phyloP scores from a whole-genome alignment of 2,797 vertebrate genomes.

The Spatula versicolor region DNA sequence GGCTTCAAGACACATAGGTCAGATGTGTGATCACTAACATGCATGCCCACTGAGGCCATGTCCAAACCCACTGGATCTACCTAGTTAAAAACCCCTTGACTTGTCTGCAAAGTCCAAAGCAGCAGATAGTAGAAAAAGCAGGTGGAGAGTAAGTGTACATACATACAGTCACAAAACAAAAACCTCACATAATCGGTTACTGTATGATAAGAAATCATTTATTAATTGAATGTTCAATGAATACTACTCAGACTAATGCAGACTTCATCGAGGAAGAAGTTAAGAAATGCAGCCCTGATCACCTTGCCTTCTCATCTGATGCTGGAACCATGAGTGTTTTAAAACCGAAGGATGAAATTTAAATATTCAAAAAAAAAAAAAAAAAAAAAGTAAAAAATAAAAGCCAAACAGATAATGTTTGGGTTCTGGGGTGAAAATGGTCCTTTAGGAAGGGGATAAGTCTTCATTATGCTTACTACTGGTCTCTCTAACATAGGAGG shows the following conservation, averaged over 20 bases:
- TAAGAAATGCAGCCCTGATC: neutral
- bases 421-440: accelerated
- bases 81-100: neutral
- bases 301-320: neutral
- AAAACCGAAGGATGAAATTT: neutral
- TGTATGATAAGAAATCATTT: neutral
- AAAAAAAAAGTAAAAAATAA: neutral
- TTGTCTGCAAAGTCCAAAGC: neutral
- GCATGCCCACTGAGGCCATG: neutral
- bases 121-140: neutral
- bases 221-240: neutral
- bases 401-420: neutral
- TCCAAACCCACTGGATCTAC: neutral
- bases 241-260: neutral
- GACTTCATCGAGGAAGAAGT: neutral
- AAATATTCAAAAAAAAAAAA: neutral
- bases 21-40: neutral
- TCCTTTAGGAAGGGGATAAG: neutral
- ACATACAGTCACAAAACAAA: neutral
- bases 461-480: neutral
- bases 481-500: neutral
- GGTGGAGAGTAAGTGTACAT: neutral
- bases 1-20: neutral
- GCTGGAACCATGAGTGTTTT: neutral
- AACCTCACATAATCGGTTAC: neutral